Evolutionary conservation across 2,888 invertebrate species (phyloP).

Genomic region (Parnassius glacialis): DNA sequence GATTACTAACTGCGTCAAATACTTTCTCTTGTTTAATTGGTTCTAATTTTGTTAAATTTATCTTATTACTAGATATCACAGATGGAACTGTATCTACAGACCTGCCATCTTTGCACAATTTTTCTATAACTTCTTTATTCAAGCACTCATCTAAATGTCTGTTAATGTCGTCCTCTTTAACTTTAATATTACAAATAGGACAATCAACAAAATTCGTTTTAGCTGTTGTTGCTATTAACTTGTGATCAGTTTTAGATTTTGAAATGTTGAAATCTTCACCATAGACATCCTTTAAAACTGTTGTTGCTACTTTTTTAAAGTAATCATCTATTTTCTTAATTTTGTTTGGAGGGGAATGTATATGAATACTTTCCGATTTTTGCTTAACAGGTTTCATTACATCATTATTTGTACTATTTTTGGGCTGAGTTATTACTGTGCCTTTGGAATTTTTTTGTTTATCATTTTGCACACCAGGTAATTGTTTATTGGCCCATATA

Average conservation of each 20-base stretch:
- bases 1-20: neutral
- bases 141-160: conserved; percentile 72
- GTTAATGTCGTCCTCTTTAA: conserved; percentile 59
- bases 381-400: conserved; percentile 18
- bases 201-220: conserved; percentile 57
- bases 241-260: conserved; percentile 41
- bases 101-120: conserved; percentile 38
- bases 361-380: conserved; percentile 27
- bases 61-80: conserved; percentile 25
- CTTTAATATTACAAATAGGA: conserved; percentile 67
- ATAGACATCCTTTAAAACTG: conserved; percentile 66
- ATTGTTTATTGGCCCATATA: conserved; percentile 45
- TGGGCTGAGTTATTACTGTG: neutral
- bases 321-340: conserved; percentile 67
- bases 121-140: conserved; percentile 59
- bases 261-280: conserved; percentile 58
- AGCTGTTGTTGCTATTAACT: conserved; percentile 40
- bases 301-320: conserved; percentile 51
- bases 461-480: conserved; percentile 24
- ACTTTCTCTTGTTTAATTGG: neutral
- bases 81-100: conserved; percentile 5
- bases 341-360: conserved; percentile 53
- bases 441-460: conserved; percentile 5
- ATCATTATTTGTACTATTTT: conserved; percentile 6
- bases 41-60: conserved; percentile 15